Percentiles rank a stretch among this genome's conserved stretches.
Conservation (phyloP, 2,797 vertebrate species). For the Hoplostethus mediterraneus region DNA sequence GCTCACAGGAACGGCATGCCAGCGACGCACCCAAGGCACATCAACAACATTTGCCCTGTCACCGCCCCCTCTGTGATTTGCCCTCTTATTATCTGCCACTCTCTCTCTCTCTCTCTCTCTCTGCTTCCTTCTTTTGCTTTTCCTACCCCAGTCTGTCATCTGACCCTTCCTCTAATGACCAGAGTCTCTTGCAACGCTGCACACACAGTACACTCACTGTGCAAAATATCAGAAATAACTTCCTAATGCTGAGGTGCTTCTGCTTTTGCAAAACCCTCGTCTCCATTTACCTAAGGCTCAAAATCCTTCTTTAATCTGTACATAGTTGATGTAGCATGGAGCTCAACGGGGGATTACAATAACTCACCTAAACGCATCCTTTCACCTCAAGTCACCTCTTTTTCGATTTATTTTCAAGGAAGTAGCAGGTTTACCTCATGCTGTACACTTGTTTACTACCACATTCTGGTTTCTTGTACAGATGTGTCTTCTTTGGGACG, state of each 20-base stretch:
- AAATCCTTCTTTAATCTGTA: conserved; percentile 30
- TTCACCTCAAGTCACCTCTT: conserved; percentile 16
- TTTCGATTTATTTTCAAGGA: background rate
- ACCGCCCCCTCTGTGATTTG: conserved; percentile 23
- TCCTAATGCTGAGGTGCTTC: background rate
- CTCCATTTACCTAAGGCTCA: conserved; percentile 26
- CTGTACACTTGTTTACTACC: background rate
- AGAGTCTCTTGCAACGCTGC: no score
- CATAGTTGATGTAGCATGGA: conserved; percentile 16
- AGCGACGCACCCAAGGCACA: conserved; percentile 55
- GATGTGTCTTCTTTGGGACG: background rate
- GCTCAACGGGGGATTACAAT: conserved; percentile 24
- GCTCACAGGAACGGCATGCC: conserved; percentile 54
- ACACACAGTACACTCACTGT: no score
- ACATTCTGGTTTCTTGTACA: background rate
- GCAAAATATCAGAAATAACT: background rate
- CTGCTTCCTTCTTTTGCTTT: conserved; percentile 5
- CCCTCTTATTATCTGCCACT: background rate
- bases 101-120: conserved; percentile 1
- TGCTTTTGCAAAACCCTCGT: background rate
- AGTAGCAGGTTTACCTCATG: no score
- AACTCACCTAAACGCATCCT: background rate
- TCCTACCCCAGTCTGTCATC: background rate
- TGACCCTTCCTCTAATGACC: background rate
- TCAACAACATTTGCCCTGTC: conserved; percentile 31